Evolutionary conservation across 2,888 invertebrate species (phyloP).

Genomic region (Dendrolimus pini): DNA sequence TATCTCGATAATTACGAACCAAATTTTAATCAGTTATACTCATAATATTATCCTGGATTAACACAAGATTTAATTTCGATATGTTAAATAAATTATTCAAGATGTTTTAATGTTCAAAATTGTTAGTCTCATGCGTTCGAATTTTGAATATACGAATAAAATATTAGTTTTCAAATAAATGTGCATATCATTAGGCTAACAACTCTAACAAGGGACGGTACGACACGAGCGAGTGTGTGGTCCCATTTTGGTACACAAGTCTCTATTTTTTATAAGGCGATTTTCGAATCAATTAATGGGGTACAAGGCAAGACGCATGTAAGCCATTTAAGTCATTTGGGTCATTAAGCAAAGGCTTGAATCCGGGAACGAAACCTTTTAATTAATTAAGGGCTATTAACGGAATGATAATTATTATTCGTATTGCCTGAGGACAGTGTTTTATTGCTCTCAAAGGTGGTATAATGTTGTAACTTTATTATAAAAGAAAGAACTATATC

Average conservation of each 20-base stretch:
- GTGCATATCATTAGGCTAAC: conserved; percentile 67
- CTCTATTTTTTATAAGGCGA: conserved; percentile 41
- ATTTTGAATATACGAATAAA: too few species aligned
- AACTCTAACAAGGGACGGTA: conserved; percentile 42
- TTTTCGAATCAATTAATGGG: conserved; percentile 57
- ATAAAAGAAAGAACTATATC: too few species aligned
- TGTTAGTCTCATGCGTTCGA: too few species aligned
- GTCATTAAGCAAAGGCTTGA: conserved; percentile 52
- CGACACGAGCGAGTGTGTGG: conserved; percentile 55
- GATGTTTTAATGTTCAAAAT: too few species aligned
- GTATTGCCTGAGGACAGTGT: conserved; percentile 30
- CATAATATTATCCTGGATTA: too few species aligned
- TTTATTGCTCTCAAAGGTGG: conserved; percentile 23
- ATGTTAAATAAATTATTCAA: too few species aligned
- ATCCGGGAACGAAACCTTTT: conserved; percentile 47
- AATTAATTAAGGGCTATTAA: conserved; percentile 65
- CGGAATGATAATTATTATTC: conserved; percentile 51
- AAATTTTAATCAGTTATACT: too few species aligned
- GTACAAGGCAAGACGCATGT: conserved; percentile 47
- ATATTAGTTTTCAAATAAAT: conserved; percentile 53
- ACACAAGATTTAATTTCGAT: too few species aligned
- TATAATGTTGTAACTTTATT: conserved; percentile 12
- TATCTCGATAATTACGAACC: too few species aligned
- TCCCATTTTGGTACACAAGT: conserved; percentile 47
- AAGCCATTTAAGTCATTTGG: conserved; percentile 53